Base-by-base conservation (phyloP, 2,888 invertebrate genomes). In the Napeogenes sylphis region DNA sequence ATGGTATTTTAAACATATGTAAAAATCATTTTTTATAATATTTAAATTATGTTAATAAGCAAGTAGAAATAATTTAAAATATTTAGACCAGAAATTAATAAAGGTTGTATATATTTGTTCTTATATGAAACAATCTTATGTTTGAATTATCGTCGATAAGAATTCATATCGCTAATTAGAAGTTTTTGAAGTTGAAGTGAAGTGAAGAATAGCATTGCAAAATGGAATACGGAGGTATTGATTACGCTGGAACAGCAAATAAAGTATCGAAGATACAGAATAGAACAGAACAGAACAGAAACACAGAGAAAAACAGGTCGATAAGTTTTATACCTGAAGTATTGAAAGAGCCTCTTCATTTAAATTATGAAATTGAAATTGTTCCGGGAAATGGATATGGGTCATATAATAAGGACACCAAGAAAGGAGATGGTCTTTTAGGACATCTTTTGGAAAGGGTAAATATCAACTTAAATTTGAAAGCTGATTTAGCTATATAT, bases 401-500 rank as follows among this genome's bases (percentile, higher is more conserved):
- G 0, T 92, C 92, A 10, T 94, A 92, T 68, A 88, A 94, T 80
- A 92, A 93, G 45, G 91, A 92, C 0, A 95, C 93, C 0, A 95
- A 94, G 75, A 92, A 94, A 79, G 96, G 96, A 96, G 92, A 95
- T 74, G 96, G 96, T 2, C 90, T 96, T 2, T 93, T 96, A 54
- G 92, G 92, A 70, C 92, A 95, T 75, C 88, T 96, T n/a, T 85
- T 96, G 55, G 95, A 96, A 81, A 92, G 93, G 83, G 96, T 96
- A 10, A 51, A 30, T 30, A 51, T 30, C 6, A 30, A 51, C 10
- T 30, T 12, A 51, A 21, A 21, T 21, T 87, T 98, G 98, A 95
- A 95, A 92, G 98, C 98, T 10, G 98, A 98, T 82, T 92, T 99
- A 71, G 98, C 98, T 0, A 95, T 99, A 63, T 98, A 98, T 73